These are phyloP conservation scores for Geotria australis DNA, from an alignment of 2,797 vertebrate genomes.

Conservation along the genomic window DNA sequence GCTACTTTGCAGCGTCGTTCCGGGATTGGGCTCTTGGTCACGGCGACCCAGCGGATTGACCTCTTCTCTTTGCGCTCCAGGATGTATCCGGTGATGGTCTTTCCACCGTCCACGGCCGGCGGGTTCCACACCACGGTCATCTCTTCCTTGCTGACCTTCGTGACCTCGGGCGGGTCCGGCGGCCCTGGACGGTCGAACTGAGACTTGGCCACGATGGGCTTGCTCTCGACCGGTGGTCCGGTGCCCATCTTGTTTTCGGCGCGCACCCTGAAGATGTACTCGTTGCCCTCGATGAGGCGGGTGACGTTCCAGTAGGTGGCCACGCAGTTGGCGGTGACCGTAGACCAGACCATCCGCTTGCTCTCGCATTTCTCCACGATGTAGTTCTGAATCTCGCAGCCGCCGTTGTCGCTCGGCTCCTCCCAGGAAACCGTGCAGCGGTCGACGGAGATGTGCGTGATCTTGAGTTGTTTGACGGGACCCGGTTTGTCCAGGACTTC, in stretches of 20 bases:
- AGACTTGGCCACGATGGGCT: constrained; percentile 55
- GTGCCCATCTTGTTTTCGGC: constrained; percentile 97
- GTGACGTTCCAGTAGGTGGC: constrained; percentile 44
- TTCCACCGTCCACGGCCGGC: constrained; percentile 70
- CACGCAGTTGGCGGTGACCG: constrained; percentile 50
- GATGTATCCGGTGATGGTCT: constrained; percentile 66
- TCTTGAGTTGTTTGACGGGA: constrained; percentile 45
- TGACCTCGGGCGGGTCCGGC: constrained; percentile 62
- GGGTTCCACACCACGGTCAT: constrained; percentile 82
- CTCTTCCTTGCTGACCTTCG: constrained; percentile 57
- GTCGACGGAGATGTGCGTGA: constrained; percentile 48
- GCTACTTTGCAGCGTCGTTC: constrained; percentile 47
- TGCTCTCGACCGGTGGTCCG: constrained; percentile 63
- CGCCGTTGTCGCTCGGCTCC: constrained; percentile 67
- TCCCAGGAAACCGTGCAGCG: constrained; percentile 70
- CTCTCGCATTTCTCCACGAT: constrained; percentile 94
- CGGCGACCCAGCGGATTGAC: constrained; percentile 48
- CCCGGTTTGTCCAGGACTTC: constrained; percentile 79
- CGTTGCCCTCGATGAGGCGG: constrained; percentile 72
- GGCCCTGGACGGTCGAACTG: constrained; percentile 51
- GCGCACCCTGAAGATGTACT: constrained; percentile 79
- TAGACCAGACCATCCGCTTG: constrained; percentile 81
- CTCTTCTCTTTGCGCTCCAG: constrained; percentile 78
- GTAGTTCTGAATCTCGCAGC: constrained; percentile 95
- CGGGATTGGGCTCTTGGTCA: constrained; percentile 50